Percentiles rank a stretch among this genome's conserved stretches.
Conservation (phyloP, 2,888 invertebrate species). For the Drosophila anomelani region DNA sequence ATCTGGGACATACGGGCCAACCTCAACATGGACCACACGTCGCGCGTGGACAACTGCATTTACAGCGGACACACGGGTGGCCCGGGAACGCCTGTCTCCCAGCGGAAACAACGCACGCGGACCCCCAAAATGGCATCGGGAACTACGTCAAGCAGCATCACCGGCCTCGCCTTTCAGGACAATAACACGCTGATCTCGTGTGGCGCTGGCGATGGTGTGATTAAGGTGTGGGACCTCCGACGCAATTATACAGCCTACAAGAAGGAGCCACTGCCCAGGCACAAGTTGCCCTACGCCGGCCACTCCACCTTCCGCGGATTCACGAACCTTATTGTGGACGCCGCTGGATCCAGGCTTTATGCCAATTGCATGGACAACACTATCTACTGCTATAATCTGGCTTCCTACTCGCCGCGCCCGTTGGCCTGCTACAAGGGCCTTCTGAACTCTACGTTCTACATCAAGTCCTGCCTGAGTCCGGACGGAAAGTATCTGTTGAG, state of each 20-base stretch:
- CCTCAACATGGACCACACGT: conserved; percentile 84
- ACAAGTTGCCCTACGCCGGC: conserved; percentile 90
- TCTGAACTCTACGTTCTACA: conserved; percentile 92
- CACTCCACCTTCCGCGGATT: conserved; percentile 89
- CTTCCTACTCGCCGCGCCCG: conserved; percentile 88
- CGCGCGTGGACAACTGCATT: conserved; percentile 90
- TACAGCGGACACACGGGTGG: conserved; percentile 84
- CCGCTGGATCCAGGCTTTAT: conserved; percentile 89
- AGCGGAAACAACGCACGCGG: conserved; percentile 84
- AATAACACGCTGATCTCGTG: conserved; percentile 92
- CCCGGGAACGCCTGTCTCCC: conserved; percentile 86
- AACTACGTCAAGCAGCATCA: conserved; percentile 90
- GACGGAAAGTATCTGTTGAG: conserved; percentile 93
- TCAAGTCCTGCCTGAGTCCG: conserved; percentile 92
- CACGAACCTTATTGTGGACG: conserved; percentile 91
- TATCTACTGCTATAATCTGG: conserved; percentile 93
- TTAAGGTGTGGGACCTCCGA: conserved; percentile 95
- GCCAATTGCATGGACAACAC: conserved; percentile 95
- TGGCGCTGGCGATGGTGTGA: conserved; percentile 93
- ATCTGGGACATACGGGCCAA: conserved; percentile 92
- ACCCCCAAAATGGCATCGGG: conserved; percentile 85
- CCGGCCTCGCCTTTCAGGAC: conserved; percentile 93
- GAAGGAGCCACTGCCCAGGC: conserved; percentile 89
- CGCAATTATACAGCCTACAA: conserved; percentile 90
- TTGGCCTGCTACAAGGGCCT: conserved; percentile 89